phyloP scores from a whole-genome alignment of 2,888 invertebrate genomes.

The Aelia acuminata region DNA sequence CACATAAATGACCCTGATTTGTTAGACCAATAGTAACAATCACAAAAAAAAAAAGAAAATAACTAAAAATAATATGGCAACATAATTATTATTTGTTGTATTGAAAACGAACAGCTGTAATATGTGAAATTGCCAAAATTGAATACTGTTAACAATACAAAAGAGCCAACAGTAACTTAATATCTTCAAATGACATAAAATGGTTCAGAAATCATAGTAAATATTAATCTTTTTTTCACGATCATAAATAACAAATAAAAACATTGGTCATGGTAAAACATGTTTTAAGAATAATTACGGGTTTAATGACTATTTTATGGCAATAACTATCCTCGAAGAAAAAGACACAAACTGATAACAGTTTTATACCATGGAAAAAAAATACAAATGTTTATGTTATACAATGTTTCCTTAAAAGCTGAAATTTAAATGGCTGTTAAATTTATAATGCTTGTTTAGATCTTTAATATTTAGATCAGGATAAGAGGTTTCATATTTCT shows the following conservation, averaged over 20 bases:
- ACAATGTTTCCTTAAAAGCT: neutral
- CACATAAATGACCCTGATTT: too few relatives aligned
- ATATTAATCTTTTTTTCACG: neutral
- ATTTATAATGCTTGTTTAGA: too few relatives aligned
- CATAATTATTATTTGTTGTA: neutral
- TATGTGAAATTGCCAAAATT: neutral
- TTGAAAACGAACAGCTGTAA: neutral
- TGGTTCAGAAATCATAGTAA: neutral
- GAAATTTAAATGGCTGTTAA: too few relatives aligned
- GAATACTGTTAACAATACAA: neutral
- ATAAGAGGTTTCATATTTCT: neutral
- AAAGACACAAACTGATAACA: neutral
- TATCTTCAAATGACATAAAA: neutral
- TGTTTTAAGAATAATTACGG: neutral
- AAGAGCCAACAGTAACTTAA: neutral
- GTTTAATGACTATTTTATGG: neutral
- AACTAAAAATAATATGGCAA: slow-evolving; percentile 30
- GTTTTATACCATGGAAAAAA: neutral
- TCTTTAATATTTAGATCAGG: too few relatives aligned
- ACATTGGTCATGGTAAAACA: neutral
- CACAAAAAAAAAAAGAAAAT: neutral
- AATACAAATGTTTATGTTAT: neutral
- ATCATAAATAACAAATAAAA: neutral
- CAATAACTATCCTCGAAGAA: neutral
- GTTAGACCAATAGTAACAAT: neutral